Evolutionary conservation across 2,113 vertebrate species (phyloP), one percentile per base, ranked within the genome.

Genomic region (Agapornis roseicollis): DNA sequence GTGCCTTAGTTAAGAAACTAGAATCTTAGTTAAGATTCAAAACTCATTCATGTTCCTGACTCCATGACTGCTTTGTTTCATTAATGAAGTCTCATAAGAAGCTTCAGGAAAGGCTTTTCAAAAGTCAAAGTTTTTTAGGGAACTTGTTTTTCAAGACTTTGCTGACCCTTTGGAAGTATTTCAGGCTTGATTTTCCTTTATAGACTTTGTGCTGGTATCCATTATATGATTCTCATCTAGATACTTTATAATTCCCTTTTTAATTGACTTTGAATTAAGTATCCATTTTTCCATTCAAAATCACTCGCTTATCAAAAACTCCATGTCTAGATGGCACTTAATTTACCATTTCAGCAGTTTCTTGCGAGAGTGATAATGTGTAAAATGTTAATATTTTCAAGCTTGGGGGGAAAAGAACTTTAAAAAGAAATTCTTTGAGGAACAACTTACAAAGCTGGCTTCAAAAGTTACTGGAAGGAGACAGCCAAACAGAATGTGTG

Each of bases 251-350:
- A 93, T 96, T 95, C 76, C 29, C 63, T 95, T 97, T 97, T 96
- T 96, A 97, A 96, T 93, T 96, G 94, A 70, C 94, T 94, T 95
- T 91, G 93, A 96, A 94, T 95, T 95, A 93, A 91, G 82, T 84
- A 90, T 94, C 94, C 23, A n/a, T 88, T 91, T 91, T 93, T 94
- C 89, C 61, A 65, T 93, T 91, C 81, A 82, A 93, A 95, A 96
- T 94, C 94, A 88, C 8, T 91, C 49, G 90, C 89, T 96, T 95
- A 95, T 96, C 93, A 93, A 94, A 89, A 95, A 58, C 58, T 93
- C 82, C 64, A 80, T 78, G 72, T 83, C 71, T 94, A 95, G 88
- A 95, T 95, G 94, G 91, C 79, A 85, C 76, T 93, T 96, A 96
- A 94, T 96, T 97, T 91, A 93, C 93, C 76, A 96, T 94, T 96